phyloP scores from a whole-genome alignment of 2,797 vertebrate species.

The Sparus aurata region DNA sequence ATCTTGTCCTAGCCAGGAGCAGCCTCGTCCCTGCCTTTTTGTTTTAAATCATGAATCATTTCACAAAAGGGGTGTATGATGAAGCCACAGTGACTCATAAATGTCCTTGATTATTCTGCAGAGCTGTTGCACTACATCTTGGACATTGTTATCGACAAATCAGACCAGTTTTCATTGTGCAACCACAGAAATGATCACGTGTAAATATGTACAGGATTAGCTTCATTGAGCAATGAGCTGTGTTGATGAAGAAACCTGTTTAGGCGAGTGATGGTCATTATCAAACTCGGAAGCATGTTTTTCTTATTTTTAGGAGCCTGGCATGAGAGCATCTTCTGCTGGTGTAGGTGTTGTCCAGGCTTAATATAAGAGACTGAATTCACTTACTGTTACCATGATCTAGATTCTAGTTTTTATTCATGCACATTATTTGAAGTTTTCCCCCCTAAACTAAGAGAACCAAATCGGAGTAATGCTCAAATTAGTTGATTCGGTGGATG shows the following conservation, averaged over 20 bases:
- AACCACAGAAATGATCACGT: conserved; percentile 26
- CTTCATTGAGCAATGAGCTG: conserved; percentile 32
- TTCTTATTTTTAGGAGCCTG: conserved; percentile 20
- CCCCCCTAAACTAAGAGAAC: neutral
- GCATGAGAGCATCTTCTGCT: neutral
- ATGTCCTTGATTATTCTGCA: conserved; percentile 68
- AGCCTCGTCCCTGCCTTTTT: neutral
- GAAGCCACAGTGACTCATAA: conserved; percentile 72
- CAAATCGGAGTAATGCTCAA: neutral
- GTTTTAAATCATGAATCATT: conserved; percentile 53
- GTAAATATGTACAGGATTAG: conserved; percentile 28
- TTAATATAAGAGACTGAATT: conserved; percentile 15
- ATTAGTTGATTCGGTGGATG: neutral
- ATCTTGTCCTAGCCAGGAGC: conserved; percentile 11
- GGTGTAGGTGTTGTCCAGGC: neutral
- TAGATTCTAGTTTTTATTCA: neutral
- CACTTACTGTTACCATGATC: neutral
- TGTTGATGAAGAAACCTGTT: conserved; percentile 53
- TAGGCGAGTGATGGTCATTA: conserved; percentile 28
- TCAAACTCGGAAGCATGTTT: conserved; percentile 14
- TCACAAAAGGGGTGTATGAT: conserved; percentile 35
- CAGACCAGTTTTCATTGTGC: conserved; percentile 50
- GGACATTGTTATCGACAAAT: conserved; percentile 38
- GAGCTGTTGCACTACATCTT: conserved; percentile 28
- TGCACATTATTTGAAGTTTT: neutral